Evolutionary conservation across 2,888 invertebrate species (phyloP), one percentile per base, ranked within the genome.

Genomic region (Dichetophora obliterata): DNA sequence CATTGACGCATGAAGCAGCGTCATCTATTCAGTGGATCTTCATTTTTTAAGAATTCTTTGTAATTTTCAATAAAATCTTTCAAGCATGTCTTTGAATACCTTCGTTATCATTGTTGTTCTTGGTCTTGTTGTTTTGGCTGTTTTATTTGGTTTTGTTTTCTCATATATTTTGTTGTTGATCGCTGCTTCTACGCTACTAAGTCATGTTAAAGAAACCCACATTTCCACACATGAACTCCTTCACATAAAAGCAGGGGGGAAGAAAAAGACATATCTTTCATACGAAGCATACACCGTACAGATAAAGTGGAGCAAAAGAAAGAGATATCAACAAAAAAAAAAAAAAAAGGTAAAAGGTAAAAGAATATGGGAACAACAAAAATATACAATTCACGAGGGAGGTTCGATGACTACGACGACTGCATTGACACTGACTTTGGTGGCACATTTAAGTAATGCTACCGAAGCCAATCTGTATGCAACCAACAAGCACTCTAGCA

Each of bases 41-140:
- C 22, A 11, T 34, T 63, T 63, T 31, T 63, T 34, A 16, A n/a
- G 63, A 5, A 31, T 63, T 54, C 8, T 65, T 48, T 71, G 37
- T 66, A 84, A 84, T 84, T 85, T 85, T 85, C 86, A 85, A 85
- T 85, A 85, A 85, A 85, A 86, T 85, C 84, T 86, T 85, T 84
- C 84, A 82, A 85, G 86, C 86, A 83, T 85, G 86, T 86, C 85
- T 84, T 85, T 83, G 85, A 82, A 84, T 85, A 71, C 31, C 70
- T 48, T 75, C 68, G 59, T 71, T 65, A 27, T 54, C 59, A n/a
- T 63, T 69, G 63, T 63, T 74, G 71, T 66, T 70, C 8, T 48
- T n/a, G n/a, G n/a, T n/a, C n/a, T n/a, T n/a, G n/a, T n/a, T n/a
- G n/a, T n/a, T 57, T 3, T 50, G 14, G 4, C 24, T n/a, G 19